These are phyloP conservation scores for Neocrepidodera transversa DNA, from an alignment of 2,888 invertebrate species.

Conservation along the genomic window DNA sequence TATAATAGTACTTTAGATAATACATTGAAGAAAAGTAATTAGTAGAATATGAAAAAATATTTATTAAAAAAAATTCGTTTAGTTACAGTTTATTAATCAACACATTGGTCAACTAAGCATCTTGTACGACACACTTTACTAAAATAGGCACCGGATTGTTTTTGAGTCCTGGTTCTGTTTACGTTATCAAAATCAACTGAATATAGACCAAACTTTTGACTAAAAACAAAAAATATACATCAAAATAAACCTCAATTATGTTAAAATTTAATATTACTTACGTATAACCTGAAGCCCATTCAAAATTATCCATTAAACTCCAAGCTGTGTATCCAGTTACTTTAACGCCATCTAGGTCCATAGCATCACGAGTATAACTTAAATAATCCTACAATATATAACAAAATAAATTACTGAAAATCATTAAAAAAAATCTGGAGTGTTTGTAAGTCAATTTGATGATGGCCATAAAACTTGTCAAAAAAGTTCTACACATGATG, in stretches of 20 bases:
- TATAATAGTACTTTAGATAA: too few relatives aligned
- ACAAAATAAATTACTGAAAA: too few relatives aligned
- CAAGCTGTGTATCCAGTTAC: constrained; percentile 59
- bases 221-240: constrained; percentile 57
- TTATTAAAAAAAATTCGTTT: too few relatives aligned
- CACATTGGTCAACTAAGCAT: constrained; percentile 38
- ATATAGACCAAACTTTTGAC: constrained; percentile 73
- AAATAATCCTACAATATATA: constrained; percentile 59
- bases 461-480: too few relatives aligned
- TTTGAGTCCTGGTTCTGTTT: constrained; percentile 67
- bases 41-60: too few relatives aligned
- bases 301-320: constrained; percentile 54
- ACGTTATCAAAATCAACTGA: constrained; percentile 70
- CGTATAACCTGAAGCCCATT: constrained; percentile 61
- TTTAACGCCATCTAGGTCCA: constrained; percentile 56
- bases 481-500: too few relatives aligned
- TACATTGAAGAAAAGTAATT: too few relatives aligned
- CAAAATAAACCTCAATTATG: too few relatives aligned
- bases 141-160: constrained; percentile 68
- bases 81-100: constrained; percentile 24
- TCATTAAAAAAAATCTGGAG: too few relatives aligned
- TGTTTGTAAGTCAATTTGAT: too few relatives aligned
- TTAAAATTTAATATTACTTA: constrained; percentile 52
- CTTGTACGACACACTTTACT: constrained; percentile 62
- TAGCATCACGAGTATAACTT: constrained; percentile 54